Evolutionary conservation across 2,797 vertebrate genomes (phyloP), one percentile per base, ranked within the genome.

Genomic region (Cossypha polioptera): DNA sequence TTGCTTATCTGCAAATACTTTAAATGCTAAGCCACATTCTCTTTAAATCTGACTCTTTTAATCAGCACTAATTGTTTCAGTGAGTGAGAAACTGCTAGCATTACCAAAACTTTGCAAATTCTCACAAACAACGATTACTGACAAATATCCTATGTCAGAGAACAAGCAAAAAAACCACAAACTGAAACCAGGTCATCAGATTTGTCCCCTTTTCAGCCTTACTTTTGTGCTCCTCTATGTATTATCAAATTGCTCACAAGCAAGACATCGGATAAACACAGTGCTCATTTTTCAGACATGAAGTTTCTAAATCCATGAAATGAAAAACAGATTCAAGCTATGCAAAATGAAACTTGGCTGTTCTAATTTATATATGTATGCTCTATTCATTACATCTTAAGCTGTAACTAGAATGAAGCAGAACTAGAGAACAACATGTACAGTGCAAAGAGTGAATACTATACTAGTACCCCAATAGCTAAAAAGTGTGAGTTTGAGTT

Each of bases 121-220:
- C 68, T 94, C 72, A 67, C 16, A 20, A 85, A 73, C 45, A 59
- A 71, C 38, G 73, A 76, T 14, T 47, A 78, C n/a, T 36, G 45
- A 77, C n/a, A 63, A 77, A 7, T n/a, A 94, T 7, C 50, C 79
- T 62, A 21, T 21, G 35, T 68, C 85, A 77, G 38, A 89, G 42
- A 81, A 77, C 25, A 16, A 51, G 29, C 17, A 59, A 36, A 79
- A 86, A 43, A 53, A 1, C 4, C 38, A 40, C 8, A 20, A 85
- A 87, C 67, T 69, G 71, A 91, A 96, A 85, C 8, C 36, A 82
- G 77, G 84, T 77, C 86, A 95, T 81, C 68, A 77, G 75, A 74
- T 85, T 28, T 73, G 47, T 14, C 53, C 36, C 47, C 31, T 79
- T 92, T 62, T 55, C 58, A 96, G 36, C 26, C 40, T 72, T 62